Percentiles rank a stretch among this genome's conserved stretches.
These are phyloP conservation scores for Acanthopleura granulata DNA, from an alignment of 2,888 invertebrate species.

Conservation along the genomic window DNA sequence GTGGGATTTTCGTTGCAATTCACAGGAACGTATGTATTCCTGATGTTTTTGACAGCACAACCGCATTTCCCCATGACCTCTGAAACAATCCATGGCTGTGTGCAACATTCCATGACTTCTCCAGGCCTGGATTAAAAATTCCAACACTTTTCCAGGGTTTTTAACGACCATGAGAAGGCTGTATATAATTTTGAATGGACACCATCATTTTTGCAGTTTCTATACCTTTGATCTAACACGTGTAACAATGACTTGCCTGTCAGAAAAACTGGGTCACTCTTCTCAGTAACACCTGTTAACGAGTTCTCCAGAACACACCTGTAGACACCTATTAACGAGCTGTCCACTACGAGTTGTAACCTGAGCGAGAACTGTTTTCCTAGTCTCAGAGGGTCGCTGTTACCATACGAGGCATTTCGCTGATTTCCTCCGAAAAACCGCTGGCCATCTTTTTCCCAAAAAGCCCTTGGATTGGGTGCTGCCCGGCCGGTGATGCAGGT, in stretches of 20 bases:
- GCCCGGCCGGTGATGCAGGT: constrained; percentile 56
- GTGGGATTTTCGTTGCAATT: no score
- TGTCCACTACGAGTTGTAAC: constrained; percentile 38
- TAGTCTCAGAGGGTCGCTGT: constrained; percentile 35
- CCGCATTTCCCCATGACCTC: no score
- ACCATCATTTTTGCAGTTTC: no score
- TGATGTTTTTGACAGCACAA: no score
- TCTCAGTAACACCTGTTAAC: constrained; percentile 38
- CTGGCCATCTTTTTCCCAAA: constrained; percentile 55
- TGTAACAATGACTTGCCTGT: constrained; percentile 41
- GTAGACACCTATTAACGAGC: constrained; percentile 39
- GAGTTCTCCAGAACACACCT: constrained; percentile 55
- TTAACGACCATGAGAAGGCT: no score
- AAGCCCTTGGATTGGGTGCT: constrained; percentile 41
- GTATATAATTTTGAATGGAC: no score
- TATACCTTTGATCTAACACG: no score
- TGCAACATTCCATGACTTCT: no score
- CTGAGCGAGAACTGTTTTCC: constrained; percentile 50
- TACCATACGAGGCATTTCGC: constrained; percentile 47
- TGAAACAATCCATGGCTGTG: no score
- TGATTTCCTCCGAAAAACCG: constrained; percentile 43
- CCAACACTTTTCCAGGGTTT: no score
- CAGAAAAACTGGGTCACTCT: constrained; percentile 44
- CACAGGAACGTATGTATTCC: no score
- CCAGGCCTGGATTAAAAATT: no score